phyloP scores from a whole-genome alignment of 2,888 invertebrate species.

The Meteorus colon region DNA sequence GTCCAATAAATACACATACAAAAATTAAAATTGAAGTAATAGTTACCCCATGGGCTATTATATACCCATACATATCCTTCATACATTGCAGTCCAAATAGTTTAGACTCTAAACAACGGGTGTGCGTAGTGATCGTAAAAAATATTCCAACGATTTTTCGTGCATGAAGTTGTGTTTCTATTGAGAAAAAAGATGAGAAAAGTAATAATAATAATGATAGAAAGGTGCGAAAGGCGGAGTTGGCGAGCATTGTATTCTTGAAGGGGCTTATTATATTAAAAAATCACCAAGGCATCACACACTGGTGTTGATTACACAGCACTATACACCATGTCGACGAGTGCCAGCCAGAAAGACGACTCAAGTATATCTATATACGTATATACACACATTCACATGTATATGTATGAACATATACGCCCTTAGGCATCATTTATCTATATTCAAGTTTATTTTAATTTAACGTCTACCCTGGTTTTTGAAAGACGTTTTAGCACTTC shows the following conservation, averaged over 20 bases:
- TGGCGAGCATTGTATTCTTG: slow-evolving; percentile 47
- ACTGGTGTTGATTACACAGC: slow-evolving; percentile 64
- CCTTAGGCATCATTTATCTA: slow-evolving; percentile 48
- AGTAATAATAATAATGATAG: slow-evolving; percentile 47
- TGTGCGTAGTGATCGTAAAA: neutral
- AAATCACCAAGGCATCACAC: slow-evolving; percentile 59
- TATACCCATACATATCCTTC: neutral
- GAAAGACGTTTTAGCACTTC: slow-evolving; percentile 39
- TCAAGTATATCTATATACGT: slow-evolving; percentile 11
- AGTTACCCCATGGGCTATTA: neutral
- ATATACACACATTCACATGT: neutral
- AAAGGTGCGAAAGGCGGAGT: slow-evolving; percentile 56
- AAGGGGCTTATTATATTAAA: slow-evolving; percentile 55
- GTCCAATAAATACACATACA: no score
- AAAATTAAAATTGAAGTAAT: no score
- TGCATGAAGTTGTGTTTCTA: neutral
- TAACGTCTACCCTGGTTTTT: slow-evolving; percentile 61
- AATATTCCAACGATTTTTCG: slow-evolving; percentile 7
- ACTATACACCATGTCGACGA: slow-evolving; percentile 34
- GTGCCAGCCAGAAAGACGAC: slow-evolving; percentile 3
- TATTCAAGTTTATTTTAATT: slow-evolving; percentile 69
- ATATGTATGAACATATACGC: slow-evolving; percentile 14
- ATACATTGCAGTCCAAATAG: neutral
- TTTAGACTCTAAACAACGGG: slow-evolving; percentile 10
- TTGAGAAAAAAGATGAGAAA: slow-evolving; percentile 30